phyloP scores from a whole-genome alignment of 2,888 invertebrate genomes.

The Hypercompe scribonia region DNA sequence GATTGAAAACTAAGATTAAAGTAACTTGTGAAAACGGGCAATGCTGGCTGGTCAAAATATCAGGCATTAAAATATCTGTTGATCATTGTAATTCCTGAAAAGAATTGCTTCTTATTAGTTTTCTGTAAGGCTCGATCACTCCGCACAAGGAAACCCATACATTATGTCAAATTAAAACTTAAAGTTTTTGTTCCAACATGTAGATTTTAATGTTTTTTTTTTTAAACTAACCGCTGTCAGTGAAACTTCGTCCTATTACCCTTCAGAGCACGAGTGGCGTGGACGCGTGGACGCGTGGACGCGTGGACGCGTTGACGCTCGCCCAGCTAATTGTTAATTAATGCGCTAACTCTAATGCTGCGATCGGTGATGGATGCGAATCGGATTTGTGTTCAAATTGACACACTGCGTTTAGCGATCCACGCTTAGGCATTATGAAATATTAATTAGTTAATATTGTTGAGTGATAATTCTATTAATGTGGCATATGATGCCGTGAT shows the following conservation, averaged over 20 bases:
- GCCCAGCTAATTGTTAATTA: slow-evolving; percentile 53
- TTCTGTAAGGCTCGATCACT: too few species aligned
- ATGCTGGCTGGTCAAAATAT: too few species aligned
- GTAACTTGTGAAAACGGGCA: too few species aligned
- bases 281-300: slow-evolving; percentile 49
- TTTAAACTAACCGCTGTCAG: slow-evolving; percentile 15
- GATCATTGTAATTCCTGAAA: too few species aligned
- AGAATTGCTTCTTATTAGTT: too few species aligned
- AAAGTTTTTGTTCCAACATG: neutral
- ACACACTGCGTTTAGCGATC: slow-evolving; percentile 39
- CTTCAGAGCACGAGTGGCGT: slow-evolving; percentile 43
- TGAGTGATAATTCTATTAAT: slow-evolving; percentile 9
- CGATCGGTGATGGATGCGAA: slow-evolving; percentile 56
- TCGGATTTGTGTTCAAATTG: slow-evolving; percentile 54
- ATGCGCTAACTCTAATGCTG: slow-evolving; percentile 52
- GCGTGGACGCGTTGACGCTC: slow-evolving; percentile 45
- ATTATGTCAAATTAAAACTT: too few species aligned
- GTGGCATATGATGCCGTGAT: neutral
- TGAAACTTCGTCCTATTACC: slow-evolving; percentile 11
- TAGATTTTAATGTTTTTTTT: neutral
- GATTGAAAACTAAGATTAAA: too few species aligned
- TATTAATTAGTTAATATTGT: slow-evolving; percentile 41
- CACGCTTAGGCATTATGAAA: slow-evolving; percentile 32
- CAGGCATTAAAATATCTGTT: too few species aligned
- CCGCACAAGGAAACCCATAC: too few species aligned